These are phyloP conservation scores for Pluvianellus socialis DNA, from an alignment of 2,113 vertebrate genomes.

Conservation along the genomic window DNA sequence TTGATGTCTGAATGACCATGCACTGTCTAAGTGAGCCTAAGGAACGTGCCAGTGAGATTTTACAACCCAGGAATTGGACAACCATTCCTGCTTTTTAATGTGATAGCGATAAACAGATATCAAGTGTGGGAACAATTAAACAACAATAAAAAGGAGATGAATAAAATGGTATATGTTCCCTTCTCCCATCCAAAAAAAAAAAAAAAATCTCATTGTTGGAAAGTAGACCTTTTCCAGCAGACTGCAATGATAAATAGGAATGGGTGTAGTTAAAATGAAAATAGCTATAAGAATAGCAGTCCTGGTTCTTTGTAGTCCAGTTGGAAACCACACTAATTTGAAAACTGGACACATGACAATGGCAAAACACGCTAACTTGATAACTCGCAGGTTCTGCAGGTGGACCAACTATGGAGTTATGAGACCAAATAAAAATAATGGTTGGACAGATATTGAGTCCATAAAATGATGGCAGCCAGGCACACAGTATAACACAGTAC, in stretches of 20 bases:
- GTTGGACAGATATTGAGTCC: slow-evolving; percentile 52
- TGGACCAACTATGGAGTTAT: slow-evolving; percentile 30
- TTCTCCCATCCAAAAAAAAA: background rate
- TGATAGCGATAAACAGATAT: slow-evolving; percentile 3
- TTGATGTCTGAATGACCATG: background rate
- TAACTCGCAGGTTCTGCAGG: slow-evolving; percentile 18
- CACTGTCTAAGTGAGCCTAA: background rate
- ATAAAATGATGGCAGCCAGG: slow-evolving; percentile 53
- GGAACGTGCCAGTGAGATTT: background rate
- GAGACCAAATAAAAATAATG: slow-evolving; percentile 51
- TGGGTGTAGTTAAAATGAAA: slow-evolving; percentile 30
- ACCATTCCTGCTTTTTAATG: background rate
- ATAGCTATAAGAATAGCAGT: background rate
- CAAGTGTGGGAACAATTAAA: slow-evolving; percentile 3
- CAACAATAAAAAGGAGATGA: slow-evolving; percentile 29
- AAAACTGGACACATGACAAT: slow-evolving; percentile 37
- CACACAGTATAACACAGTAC: background rate
- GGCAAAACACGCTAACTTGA: slow-evolving; percentile 23
- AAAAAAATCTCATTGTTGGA: background rate
- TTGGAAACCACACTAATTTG: slow-evolving; percentile 10
- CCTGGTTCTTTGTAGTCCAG: slow-evolving; percentile 24
- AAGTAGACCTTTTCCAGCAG: background rate
- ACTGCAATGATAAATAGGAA: background rate
- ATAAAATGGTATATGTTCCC: background rate
- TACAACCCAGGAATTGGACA: background rate